phyloP scores from a whole-genome alignment of 2,888 invertebrate species.

The Crocallis elinguaria region DNA sequence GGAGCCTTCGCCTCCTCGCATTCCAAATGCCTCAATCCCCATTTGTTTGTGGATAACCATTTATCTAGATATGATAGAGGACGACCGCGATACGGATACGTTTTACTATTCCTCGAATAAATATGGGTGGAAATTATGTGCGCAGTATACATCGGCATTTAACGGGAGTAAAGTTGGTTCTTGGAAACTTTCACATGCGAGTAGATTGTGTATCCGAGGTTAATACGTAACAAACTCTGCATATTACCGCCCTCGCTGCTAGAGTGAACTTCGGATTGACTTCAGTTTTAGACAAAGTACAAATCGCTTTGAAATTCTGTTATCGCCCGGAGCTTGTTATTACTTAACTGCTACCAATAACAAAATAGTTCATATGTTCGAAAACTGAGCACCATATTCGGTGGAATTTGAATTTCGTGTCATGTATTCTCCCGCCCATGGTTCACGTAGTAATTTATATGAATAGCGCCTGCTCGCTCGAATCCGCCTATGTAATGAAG shows the following conservation, averaged over 20 bases:
- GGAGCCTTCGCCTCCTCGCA: slow-evolving; percentile 26
- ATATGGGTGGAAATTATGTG: background rate
- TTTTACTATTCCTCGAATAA: slow-evolving; percentile 2
- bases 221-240: slow-evolving; percentile 30
- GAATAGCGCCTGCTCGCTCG: slow-evolving; percentile 24
- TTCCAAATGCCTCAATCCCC: slow-evolving; percentile 31
- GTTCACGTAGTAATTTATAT: slow-evolving; percentile 32
- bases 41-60: slow-evolving; percentile 38
- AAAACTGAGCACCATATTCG: slow-evolving; percentile 24
- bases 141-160: slow-evolving; percentile 9
- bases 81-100: slow-evolving; percentile 21
- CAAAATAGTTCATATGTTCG: slow-evolving; percentile 32
- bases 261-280: slow-evolving; percentile 28
- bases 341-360: slow-evolving; percentile 31
- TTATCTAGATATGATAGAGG: slow-evolving; percentile 36
- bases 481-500: slow-evolving; percentile 18
- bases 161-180: slow-evolving; percentile 20
- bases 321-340: slow-evolving; percentile 33
- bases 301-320: slow-evolving; percentile 37
- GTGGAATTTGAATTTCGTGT: slow-evolving; percentile 36
- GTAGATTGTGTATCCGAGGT: slow-evolving; percentile 21
- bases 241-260: slow-evolving; percentile 18
- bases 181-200: slow-evolving; percentile 20
- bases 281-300: slow-evolving; percentile 30
- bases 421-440: slow-evolving; percentile 21